Conservation (phyloP, 2,113 vertebrate genomes). For the Polyodon spathula region DNA sequence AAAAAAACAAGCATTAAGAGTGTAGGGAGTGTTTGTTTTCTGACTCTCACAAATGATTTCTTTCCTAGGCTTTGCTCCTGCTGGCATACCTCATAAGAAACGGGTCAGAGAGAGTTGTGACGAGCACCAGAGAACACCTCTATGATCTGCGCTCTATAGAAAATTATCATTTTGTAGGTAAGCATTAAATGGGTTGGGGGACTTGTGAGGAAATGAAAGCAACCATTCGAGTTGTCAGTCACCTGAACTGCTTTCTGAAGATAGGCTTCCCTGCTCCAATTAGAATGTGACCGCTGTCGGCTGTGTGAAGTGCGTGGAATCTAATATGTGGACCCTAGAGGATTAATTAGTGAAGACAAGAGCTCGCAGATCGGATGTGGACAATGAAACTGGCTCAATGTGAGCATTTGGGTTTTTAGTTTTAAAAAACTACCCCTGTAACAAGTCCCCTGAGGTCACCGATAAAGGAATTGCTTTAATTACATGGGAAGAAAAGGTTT, state of each 20-base stretch:
- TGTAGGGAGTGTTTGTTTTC: neutral
- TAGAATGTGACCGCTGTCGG: conserved; percentile 76
- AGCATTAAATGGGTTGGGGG: conserved; percentile 56
- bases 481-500: conserved; percentile 71
- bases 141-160: conserved; percentile 97
- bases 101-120: conserved; percentile 95
- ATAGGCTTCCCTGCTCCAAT: conserved; percentile 67
- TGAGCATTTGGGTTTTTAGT: conserved; percentile 70
- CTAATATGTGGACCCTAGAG: conserved; percentile 74
- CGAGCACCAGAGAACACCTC: conserved; percentile 95
- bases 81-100: conserved; percentile 95
- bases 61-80: conserved; percentile 81
- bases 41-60: conserved; percentile 16
- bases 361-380: conserved; percentile 50
- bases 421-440: conserved; percentile 54
- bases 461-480: conserved; percentile 77
- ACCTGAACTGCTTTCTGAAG: conserved; percentile 58
- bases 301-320: conserved; percentile 75
- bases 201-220: conserved; percentile 75
- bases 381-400: conserved; percentile 61
- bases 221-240: conserved; percentile 71
- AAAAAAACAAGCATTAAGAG: conserved; percentile 1
- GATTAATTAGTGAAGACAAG: conserved; percentile 82
- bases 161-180: conserved; percentile 97
- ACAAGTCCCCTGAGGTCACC: conserved; percentile 72